A percentile compares a stretch with the other conserved stretches of the same genome.
Evolutionary conservation across 1,140 invertebrate species (phyloP).

Genomic region (Atta cephalotes): DNA sequence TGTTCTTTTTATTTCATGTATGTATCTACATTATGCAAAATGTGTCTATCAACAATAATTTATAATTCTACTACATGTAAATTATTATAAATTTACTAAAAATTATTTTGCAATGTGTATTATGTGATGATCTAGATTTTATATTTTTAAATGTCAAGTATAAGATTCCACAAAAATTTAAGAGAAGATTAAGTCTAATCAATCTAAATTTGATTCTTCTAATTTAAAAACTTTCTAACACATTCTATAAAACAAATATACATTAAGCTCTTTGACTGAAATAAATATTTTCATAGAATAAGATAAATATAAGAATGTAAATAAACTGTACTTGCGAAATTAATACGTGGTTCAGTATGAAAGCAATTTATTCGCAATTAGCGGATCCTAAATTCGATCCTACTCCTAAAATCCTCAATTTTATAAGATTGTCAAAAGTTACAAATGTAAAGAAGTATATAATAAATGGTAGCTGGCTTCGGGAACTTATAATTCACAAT

Average conservation of each 20-base stretch:
- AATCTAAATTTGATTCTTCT: neutral
- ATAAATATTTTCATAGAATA: neutral
- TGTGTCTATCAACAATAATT: neutral
- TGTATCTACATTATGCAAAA: neutral
- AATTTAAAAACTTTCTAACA: neutral
- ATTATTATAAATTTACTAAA: slow-evolving; percentile 3
- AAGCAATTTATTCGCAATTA: neutral
- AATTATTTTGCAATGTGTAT: neutral
- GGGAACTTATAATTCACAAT: neutral
- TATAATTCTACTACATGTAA: neutral
- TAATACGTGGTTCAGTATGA: neutral
- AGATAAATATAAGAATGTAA: neutral
- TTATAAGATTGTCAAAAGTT: neutral
- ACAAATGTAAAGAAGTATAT: neutral
- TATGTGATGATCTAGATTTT: neutral
- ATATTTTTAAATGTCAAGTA: neutral
- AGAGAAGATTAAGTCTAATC: neutral
- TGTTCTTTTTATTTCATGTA: neutral
- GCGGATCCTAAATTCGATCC: neutral
- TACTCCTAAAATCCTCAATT: neutral
- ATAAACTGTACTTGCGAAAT: neutral
- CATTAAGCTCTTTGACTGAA: neutral
- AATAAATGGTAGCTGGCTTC: neutral
- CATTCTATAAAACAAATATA: neutral
- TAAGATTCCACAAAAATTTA: neutral